Evolutionary conservation across 1,140 invertebrate genomes (phyloP).

Genomic region (Drosophila equinoxialis): DNA sequence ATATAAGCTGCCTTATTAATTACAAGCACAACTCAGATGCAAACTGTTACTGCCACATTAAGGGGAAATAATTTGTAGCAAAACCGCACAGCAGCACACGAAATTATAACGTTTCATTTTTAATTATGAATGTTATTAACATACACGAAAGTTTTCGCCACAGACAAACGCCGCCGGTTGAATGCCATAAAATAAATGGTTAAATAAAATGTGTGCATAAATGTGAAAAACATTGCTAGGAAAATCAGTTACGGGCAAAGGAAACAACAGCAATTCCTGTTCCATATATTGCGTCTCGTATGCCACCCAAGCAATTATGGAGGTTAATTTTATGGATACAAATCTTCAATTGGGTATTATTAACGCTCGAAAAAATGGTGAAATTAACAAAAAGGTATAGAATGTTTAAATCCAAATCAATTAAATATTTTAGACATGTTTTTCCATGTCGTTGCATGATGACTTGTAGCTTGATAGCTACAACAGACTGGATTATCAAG

Average conservation of each 20-base stretch:
- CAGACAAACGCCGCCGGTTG: conserved; percentile 43
- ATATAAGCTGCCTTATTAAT: conserved; percentile 36
- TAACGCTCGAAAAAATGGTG: conserved; percentile 2
- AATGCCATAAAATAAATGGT: conserved; percentile 45
- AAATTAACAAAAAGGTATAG: too few species aligned
- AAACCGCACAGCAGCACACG: conserved; percentile 44
- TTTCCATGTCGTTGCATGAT: too few species aligned
- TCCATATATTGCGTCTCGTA: too few species aligned
- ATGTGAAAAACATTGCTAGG: not conserved
- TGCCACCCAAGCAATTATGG: conserved; percentile 29
- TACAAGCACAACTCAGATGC: conserved; percentile 26
- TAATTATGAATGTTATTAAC: conserved; percentile 79
- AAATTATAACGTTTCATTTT: conserved; percentile 77
- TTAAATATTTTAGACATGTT: too few species aligned
- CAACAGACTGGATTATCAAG: too few species aligned
- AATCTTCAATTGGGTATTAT: not conserved
- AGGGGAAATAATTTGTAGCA: conserved; percentile 43
- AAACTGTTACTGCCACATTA: conserved; percentile 39
- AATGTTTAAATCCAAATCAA: too few species aligned
- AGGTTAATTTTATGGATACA: not conserved
- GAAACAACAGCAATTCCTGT: not conserved
- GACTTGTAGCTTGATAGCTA: too few species aligned
- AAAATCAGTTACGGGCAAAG: conserved; percentile 2
- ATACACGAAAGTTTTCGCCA: conserved; percentile 68
- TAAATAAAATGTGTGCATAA: conserved; percentile 52